Conservation (phyloP, 2,113 vertebrate species). For the Mustela lutreola region DNA sequence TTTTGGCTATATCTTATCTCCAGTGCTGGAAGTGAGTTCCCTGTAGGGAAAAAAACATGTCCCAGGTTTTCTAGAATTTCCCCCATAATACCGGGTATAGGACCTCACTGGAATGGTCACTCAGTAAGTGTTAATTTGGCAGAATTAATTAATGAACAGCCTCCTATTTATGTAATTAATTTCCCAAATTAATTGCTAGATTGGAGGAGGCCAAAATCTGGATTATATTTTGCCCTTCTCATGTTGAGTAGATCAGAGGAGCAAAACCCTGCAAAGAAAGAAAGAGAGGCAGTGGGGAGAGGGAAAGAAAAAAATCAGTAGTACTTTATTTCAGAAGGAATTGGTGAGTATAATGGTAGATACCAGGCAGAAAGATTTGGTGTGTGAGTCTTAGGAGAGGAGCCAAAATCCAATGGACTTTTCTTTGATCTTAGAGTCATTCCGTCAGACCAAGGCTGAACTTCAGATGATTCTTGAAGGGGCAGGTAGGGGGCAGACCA, state of each 20-base stretch:
- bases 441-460: constrained; percentile 24
- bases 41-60: background rate
- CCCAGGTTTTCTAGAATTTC: background rate
- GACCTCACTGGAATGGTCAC: background rate
- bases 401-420: constrained; percentile 10
- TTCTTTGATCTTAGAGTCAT: constrained; percentile 34
- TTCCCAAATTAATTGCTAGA: constrained; percentile 48
- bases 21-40: background rate
- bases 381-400: constrained; percentile 37
- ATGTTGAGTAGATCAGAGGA: constrained; percentile 43
- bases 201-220: constrained; percentile 37
- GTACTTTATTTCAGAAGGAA: constrained; percentile 36
- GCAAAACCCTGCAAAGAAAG: background rate
- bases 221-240: constrained; percentile 42
- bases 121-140: constrained; percentile 55
- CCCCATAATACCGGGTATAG: background rate
- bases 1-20: background rate
- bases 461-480: background rate
- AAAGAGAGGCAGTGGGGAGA: background rate
- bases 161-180: constrained; percentile 42
- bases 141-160: constrained; percentile 16
- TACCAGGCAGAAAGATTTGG: background rate
- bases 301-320: background rate
- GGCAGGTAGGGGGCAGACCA: background rate
- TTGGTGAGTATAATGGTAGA: background rate